phyloP scores from a whole-genome alignment of 2,888 invertebrate species.

The Heteromurus nitidus region DNA sequence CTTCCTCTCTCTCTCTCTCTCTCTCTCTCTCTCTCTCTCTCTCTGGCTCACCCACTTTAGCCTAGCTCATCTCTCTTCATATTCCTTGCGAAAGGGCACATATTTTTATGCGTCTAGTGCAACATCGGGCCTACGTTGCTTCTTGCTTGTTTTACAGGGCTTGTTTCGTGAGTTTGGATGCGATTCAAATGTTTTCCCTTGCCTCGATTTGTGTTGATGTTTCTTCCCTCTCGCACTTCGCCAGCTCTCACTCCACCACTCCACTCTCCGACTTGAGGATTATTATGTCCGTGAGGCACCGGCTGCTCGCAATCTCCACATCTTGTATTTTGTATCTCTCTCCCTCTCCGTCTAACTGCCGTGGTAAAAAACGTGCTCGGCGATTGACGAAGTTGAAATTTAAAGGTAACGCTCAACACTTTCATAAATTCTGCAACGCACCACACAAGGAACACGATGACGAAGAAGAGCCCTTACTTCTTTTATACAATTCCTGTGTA shows the following conservation, averaged over 20 bases:
- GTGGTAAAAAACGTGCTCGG: not conserved
- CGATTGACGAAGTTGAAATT: constrained; percentile 16
- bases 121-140: constrained; percentile 55
- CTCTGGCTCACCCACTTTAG: not conserved
- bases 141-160: constrained; percentile 38
- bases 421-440: too few species aligned
- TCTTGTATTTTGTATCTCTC: constrained; percentile 33
- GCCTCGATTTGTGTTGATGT: constrained; percentile 33
- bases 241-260: not conserved
- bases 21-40: not conserved
- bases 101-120: constrained; percentile 36
- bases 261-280: constrained; percentile 7
- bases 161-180: constrained; percentile 41
- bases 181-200: constrained; percentile 51
- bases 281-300: constrained; percentile 58
- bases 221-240: not conserved
- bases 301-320: constrained; percentile 54
- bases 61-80: too few species aligned
- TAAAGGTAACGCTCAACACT: too few species aligned
- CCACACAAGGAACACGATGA: too few species aligned
- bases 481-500: too few species aligned
- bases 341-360: not conserved
- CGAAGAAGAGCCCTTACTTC: too few species aligned
- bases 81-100: constrained; percentile 17
- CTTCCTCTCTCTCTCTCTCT: not conserved